Conservation (phyloP, 1,140 invertebrate genomes). For the Neodiprion fabricii region DNA sequence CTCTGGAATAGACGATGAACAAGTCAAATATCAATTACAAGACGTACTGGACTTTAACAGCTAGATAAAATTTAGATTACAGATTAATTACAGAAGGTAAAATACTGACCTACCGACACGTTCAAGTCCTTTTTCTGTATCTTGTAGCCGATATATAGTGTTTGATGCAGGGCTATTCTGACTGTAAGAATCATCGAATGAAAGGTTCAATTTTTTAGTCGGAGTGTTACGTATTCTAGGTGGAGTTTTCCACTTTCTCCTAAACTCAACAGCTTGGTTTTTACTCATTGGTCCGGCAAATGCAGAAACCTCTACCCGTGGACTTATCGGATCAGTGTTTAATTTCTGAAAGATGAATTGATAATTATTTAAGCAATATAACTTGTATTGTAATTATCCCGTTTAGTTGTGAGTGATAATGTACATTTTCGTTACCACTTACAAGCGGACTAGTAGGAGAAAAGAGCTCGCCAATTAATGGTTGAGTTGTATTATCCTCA, state of each 20-base stretch:
- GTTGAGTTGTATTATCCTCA: constrained; percentile 74
- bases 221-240: constrained; percentile 57
- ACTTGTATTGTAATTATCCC: neutral
- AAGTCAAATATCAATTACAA: constrained; percentile 15
- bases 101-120: constrained; percentile 72
- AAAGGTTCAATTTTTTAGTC: constrained; percentile 30
- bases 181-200: constrained; percentile 33
- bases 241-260: constrained; percentile 82
- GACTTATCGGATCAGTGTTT: constrained; percentile 69
- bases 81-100: neutral
- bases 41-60: neutral
- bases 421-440: constrained; percentile 41
- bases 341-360: constrained; percentile 61
- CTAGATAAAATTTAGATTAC: constrained; percentile 8
- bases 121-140: constrained; percentile 86
- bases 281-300: constrained; percentile 87
- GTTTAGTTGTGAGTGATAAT: constrained; percentile 21
- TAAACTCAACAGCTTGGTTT: constrained; percentile 74
- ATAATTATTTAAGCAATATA: constrained; percentile 14
- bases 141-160: constrained; percentile 69
- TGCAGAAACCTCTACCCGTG: constrained; percentile 76
- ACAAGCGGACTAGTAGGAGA: constrained; percentile 71
- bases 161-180: constrained; percentile 40
- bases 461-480: constrained; percentile 77
- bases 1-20: constrained; percentile 59